These are phyloP conservation scores for Melanerpes formicivorus DNA, from an alignment of 2,113 vertebrate species.

Conservation along the genomic window DNA sequence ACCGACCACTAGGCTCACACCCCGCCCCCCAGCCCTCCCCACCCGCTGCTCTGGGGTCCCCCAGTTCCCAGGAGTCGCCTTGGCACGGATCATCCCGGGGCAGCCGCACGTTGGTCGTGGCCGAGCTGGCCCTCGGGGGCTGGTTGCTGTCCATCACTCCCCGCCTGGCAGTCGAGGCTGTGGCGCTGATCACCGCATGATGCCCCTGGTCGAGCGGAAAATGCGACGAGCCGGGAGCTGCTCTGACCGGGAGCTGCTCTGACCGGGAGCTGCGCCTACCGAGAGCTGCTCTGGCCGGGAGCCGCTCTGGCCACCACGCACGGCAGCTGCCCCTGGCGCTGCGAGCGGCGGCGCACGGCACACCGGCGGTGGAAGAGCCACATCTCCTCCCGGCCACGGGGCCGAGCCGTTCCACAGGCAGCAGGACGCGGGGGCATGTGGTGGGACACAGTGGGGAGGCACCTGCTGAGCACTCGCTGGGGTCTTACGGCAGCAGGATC, in stretches of 20 bases:
- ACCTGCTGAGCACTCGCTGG: rapidly evolving
- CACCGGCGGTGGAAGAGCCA: rapidly evolving
- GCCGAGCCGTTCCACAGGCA: rapidly evolving
- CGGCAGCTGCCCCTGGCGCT: background rate
- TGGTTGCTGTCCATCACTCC: background rate
- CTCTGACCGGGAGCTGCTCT: background rate
- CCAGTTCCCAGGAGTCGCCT: background rate
- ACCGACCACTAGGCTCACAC: background rate
- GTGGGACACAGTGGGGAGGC: rapidly evolving
- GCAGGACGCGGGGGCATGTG: background rate
- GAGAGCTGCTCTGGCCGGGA: background rate
- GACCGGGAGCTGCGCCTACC: rapidly evolving
- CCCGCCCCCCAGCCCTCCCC: background rate
- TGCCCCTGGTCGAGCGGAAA: background rate
- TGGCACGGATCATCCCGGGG: rapidly evolving
- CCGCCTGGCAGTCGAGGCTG: background rate
- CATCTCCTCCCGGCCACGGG: rapidly evolving
- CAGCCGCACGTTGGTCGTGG: background rate
- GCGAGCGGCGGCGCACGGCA: rapidly evolving
- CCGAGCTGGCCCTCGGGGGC: background rate
- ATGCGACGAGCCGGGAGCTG: background rate
- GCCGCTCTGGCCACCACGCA: background rate
- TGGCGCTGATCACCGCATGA: background rate
- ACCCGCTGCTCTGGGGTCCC: rapidly evolving
- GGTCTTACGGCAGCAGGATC: background rate